Evolutionary conservation across 2,797 vertebrate species (phyloP).

Genomic region (Perodicticus potto): DNA sequence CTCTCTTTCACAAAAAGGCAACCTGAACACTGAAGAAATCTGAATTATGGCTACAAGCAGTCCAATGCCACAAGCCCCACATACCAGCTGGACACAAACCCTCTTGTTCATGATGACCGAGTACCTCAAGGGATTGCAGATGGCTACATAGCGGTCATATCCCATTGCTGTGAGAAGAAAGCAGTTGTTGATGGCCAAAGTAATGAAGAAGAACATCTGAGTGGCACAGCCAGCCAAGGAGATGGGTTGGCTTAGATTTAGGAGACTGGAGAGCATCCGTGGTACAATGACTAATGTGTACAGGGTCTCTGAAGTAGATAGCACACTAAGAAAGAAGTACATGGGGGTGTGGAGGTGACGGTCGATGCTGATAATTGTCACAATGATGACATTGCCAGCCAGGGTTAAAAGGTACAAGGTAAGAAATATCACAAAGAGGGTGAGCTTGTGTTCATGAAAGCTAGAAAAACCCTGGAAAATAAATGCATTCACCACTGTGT

Average conservation of each 20-base stretch:
- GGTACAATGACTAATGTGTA: slow-evolving; percentile 81
- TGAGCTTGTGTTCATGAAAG: slow-evolving; percentile 62
- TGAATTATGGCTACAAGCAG: slow-evolving; percentile 76
- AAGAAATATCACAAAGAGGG: slow-evolving; percentile 77
- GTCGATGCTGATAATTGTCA: slow-evolving; percentile 64
- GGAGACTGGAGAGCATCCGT: slow-evolving; percentile 64
- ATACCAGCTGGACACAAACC: slow-evolving; percentile 62
- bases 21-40: slow-evolving; percentile 66
- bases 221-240: slow-evolving; percentile 76
- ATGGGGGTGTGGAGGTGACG: slow-evolving; percentile 81
- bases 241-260: slow-evolving; percentile 54
- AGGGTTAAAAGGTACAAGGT: slow-evolving; percentile 75
- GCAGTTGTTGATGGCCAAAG: slow-evolving; percentile 79
- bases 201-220: slow-evolving; percentile 83
- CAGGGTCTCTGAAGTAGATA: slow-evolving; percentile 79
- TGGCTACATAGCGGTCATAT: slow-evolving; percentile 79
- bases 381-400: slow-evolving; percentile 75
- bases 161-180: slow-evolving; percentile 81
- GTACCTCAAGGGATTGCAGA: slow-evolving; percentile 81
- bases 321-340: slow-evolving; percentile 85
- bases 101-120: slow-evolving; percentile 68
- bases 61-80: slow-evolving; percentile 64
- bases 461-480: slow-evolving; percentile 77
- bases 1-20: slow-evolving; percentile 77
- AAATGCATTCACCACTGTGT: slow-evolving; percentile 73